A percentile compares a stretch with the other conserved stretches of the same genome.
phyloP scores from a whole-genome alignment of 2,113 vertebrate genomes.

The Spheniscus mendiculus region DNA sequence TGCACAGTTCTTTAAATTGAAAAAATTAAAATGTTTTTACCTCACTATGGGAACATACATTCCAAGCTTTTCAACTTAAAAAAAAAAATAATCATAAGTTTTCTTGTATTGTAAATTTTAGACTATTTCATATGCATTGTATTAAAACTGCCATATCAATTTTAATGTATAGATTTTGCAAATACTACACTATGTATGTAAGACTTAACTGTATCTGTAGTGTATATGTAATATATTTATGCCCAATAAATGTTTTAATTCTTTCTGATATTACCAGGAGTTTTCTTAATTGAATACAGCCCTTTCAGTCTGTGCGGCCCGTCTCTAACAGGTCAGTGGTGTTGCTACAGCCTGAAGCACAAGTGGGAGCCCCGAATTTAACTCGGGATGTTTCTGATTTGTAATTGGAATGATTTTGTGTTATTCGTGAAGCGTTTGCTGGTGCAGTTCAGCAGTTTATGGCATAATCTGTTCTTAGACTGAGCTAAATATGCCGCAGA shows the following conservation, averaged over 20 bases:
- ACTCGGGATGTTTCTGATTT: neutral
- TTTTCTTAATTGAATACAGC: slow-evolving; percentile 45
- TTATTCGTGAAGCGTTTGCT: neutral
- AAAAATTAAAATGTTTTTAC: slow-evolving; percentile 89
- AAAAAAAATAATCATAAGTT: slow-evolving; percentile 83
- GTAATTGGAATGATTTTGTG: neutral
- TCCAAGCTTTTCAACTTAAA: slow-evolving; percentile 92
- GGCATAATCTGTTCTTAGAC: neutral
- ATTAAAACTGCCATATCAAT: slow-evolving; percentile 99
- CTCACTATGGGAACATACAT: slow-evolving; percentile 95
- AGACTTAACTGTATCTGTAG: slow-evolving; percentile 99
- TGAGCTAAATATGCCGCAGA: accelerated
- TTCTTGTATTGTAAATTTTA: slow-evolving; percentile 99
- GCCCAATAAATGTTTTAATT: slow-evolving; percentile 99
- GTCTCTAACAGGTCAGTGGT: neutral
- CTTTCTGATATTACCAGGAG: slow-evolving; percentile 69
- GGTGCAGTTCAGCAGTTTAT: neutral
- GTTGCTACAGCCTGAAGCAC: neutral
- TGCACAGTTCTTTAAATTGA: slow-evolving; percentile 90
- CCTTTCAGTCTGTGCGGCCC: neutral
- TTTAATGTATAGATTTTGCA: slow-evolving; percentile 99
- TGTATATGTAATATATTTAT: slow-evolving; percentile 99
- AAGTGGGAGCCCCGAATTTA: neutral
- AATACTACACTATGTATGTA: slow-evolving; percentile 99
- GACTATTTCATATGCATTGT: slow-evolving; percentile 99